Conservation (phyloP, 1,140 invertebrate species). For the Eulimnadia texana region DNA sequence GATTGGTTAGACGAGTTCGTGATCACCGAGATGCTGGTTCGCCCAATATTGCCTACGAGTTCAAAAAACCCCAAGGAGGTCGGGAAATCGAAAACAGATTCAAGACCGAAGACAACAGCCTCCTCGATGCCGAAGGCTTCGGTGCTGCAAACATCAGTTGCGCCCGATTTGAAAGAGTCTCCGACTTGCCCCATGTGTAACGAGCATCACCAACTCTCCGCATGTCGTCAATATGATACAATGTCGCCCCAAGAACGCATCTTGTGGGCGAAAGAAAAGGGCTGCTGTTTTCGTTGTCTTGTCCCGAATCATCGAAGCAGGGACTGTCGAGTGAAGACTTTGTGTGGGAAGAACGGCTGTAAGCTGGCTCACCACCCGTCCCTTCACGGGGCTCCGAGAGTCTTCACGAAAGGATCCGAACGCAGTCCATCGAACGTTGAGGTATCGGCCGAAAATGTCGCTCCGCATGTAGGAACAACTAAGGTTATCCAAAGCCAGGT, state of each 20-base stretch:
- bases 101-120: background rate
- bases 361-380: background rate
- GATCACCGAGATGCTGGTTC: background rate
- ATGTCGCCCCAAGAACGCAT: background rate
- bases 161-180: no score
- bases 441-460: no score
- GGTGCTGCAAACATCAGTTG: background rate
- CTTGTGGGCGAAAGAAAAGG: background rate
- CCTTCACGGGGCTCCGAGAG: conserved; percentile 1
- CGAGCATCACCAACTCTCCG: background rate
- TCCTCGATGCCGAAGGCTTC: background rate
- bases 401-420: background rate
- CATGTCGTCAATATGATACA: background rate
- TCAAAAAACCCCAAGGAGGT: background rate
- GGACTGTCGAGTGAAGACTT: background rate
- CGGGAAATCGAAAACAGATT: background rate
- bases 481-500: background rate
- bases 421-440: no score
- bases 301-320: background rate
- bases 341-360: background rate
- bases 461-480: background rate
- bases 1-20: background rate
- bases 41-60: background rate
- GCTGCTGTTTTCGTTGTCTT: background rate
- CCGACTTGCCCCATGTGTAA: background rate